A percentile compares a stretch with the other conserved stretches of the same genome.
These are phyloP conservation scores for Pangasius sanitwongsei DNA, from an alignment of 2,797 vertebrate species.

Conservation along the genomic window DNA sequence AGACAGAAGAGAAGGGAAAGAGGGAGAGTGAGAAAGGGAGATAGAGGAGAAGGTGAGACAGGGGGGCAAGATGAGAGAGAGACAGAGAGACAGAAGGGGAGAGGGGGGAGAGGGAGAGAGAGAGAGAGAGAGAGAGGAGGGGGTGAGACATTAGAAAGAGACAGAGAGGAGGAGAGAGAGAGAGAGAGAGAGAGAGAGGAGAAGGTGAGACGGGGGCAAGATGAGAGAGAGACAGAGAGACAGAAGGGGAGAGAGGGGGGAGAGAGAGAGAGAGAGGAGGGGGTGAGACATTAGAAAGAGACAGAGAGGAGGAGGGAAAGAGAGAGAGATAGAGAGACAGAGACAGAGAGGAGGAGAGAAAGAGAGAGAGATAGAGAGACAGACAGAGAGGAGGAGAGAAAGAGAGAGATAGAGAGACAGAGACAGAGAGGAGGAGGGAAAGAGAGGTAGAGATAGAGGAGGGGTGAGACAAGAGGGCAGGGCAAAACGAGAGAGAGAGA, in stretches of 20 bases:
- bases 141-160: no score
- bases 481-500: background rate
- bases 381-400: background rate
- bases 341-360: background rate
- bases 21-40: background rate
- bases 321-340: no score
- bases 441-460: background rate
- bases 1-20: no score
- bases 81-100: background rate
- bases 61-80: background rate
- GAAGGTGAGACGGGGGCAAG: no score
- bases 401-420: no score
- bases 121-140: background rate
- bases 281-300: background rate
- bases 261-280: background rate
- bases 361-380: no score
- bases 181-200: no score
- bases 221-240: no score
- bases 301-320: background rate
- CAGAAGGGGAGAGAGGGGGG: no score
- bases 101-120: background rate
- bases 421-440: background rate
- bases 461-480: no score
- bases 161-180: no score
- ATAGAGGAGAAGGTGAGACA: background rate